Conservation (phyloP, 2,113 vertebrate species). For the Bubo scandiacus region DNA sequence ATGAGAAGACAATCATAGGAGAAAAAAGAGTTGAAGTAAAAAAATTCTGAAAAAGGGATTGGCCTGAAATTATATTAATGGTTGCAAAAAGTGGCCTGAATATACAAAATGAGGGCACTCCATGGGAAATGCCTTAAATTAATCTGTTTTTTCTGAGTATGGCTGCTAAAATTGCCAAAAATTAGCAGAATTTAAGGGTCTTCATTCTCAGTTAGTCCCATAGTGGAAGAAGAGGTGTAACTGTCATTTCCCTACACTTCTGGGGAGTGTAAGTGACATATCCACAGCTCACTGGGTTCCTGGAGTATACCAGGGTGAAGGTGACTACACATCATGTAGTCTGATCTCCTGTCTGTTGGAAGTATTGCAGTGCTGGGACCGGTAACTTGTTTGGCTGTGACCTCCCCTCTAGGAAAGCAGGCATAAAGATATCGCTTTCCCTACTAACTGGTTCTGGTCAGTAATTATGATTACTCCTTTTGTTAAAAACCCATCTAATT, state of each 20-base stretch:
- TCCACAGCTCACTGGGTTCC: neutral
- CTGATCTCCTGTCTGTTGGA: neutral
- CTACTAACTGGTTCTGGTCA: neutral
- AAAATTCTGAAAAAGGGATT: neutral
- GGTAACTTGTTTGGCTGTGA: neutral
- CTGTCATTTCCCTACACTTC: neutral
- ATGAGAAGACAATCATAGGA: neutral
- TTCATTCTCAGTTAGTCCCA: neutral
- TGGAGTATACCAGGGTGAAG: neutral
- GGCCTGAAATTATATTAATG: neutral
- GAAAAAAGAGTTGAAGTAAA: neutral
- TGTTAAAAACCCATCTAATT: neutral
- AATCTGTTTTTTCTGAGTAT: neutral
- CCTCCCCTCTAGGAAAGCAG: neutral
- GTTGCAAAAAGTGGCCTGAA: neutral
- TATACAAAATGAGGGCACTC: neutral
- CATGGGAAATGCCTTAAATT: neutral
- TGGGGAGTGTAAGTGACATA: neutral
- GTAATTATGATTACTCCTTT: neutral
- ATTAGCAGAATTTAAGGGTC: neutral
- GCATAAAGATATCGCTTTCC: neutral
- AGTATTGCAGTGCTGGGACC: neutral
- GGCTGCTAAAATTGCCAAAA: neutral
- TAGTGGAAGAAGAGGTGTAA: neutral
- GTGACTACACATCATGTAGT: too few species aligned